Conservation (phyloP, 2,113 vertebrate species). For the Leptobrachium leishanense region DNA sequence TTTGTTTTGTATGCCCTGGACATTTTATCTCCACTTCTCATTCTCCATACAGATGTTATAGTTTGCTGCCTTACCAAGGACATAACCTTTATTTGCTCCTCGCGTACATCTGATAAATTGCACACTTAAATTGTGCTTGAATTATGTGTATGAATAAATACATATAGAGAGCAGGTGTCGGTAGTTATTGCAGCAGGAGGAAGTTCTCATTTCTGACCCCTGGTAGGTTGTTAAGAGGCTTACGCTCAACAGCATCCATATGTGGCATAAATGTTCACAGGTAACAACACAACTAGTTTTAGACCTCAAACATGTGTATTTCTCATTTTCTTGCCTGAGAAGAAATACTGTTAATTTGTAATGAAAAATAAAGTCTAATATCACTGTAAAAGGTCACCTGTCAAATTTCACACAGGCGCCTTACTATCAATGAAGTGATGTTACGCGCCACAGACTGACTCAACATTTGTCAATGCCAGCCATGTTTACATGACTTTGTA, state of each 20-base stretch:
- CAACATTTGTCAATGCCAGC: slow-evolving; percentile 53
- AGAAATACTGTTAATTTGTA: slow-evolving; percentile 41
- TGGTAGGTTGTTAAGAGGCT: no score
- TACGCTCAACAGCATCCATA: neutral
- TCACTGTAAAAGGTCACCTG: slow-evolving; percentile 43
- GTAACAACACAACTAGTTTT: neutral
- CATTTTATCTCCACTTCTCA: no score
- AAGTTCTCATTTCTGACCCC: no score
- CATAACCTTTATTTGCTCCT: no score
- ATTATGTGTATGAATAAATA: no score
- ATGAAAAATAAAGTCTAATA: slow-evolving; percentile 29
- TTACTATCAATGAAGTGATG: slow-evolving; percentile 39
- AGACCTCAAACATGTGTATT: slow-evolving; percentile 4
- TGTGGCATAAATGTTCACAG: neutral
- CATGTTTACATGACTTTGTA: slow-evolving; percentile 46
- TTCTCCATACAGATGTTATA: no score
- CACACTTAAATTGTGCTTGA: no score
- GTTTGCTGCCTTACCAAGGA: no score
- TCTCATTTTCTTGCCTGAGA: neutral
- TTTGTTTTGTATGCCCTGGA: no score
- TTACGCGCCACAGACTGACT: slow-evolving; percentile 1
- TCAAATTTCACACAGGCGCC: slow-evolving; percentile 32
- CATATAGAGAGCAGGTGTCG: no score
- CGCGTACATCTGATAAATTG: no score
- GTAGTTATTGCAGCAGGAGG: no score